Evolutionary conservation across 2,888 invertebrate species (phyloP).

Genomic region (Auanema freiburgensis): DNA sequence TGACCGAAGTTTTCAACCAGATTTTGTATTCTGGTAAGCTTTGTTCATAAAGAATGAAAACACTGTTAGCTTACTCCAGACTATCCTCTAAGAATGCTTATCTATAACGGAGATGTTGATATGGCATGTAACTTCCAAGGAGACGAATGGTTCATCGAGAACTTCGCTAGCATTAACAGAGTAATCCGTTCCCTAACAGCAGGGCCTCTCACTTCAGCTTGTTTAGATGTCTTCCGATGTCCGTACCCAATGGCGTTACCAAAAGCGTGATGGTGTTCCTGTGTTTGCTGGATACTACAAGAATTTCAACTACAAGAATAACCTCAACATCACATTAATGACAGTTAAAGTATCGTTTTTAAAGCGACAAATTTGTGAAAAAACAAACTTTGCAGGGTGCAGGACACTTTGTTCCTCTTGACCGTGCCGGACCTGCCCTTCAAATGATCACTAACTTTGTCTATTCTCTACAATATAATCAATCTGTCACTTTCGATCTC

Average conservation of each 20-base stretch:
- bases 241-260: constrained; percentile 41
- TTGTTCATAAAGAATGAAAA: background rate
- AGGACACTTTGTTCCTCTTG: constrained; percentile 48
- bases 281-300: constrained; percentile 32
- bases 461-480: constrained; percentile 32
- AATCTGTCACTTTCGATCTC: constrained; percentile 21
- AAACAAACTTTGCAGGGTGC: constrained; percentile 30
- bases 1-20: constrained; percentile 47
- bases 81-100: constrained; percentile 41
- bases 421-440: constrained; percentile 54
- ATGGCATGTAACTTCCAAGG: constrained; percentile 56
- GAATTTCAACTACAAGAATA: constrained; percentile 31
- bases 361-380: too few species aligned
- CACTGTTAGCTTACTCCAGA: constrained; percentile 1
- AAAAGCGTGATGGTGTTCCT: constrained; percentile 26
- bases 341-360: constrained; percentile 53
- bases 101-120: constrained; percentile 60
- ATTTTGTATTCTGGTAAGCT: constrained; percentile 33
- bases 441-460: constrained; percentile 58
- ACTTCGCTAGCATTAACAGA: constrained; percentile 23
- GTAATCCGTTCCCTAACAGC: constrained; percentile 6
- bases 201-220: background rate
- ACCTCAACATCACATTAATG: constrained; percentile 37
- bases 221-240: constrained; percentile 2
- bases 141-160: constrained; percentile 56